Evolutionary conservation across 2,113 vertebrate species (phyloP).

Genomic region (Laticauda laticaudata): DNA sequence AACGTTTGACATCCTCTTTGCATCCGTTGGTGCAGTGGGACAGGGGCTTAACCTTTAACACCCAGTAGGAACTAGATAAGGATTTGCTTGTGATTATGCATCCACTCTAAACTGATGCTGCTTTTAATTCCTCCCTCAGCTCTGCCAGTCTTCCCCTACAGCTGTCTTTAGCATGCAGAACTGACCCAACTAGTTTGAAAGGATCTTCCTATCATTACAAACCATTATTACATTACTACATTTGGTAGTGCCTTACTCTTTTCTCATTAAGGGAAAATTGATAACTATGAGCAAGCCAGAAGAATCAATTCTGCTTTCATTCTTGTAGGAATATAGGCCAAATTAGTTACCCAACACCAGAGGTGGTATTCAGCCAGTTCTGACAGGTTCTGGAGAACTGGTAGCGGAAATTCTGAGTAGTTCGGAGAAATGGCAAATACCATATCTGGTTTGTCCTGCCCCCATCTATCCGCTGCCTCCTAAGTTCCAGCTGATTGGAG

Average conservation of each 20-base stretch:
- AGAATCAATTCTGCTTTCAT: not conserved
- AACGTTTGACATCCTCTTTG: no score
- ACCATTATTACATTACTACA: not conserved
- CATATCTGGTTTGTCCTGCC: no score
- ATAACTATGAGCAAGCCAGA: not conserved
- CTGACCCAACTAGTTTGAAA: not conserved
- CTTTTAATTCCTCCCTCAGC: not conserved
- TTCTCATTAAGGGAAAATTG: not conserved
- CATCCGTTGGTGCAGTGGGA: no score
- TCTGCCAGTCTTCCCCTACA: not conserved
- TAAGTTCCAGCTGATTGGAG: no score
- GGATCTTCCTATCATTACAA: not conserved
- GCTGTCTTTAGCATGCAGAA: not conserved
- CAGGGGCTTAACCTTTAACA: not conserved
- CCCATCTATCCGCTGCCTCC: no score
- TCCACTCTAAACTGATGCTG: not conserved
- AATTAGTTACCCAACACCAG: not conserved
- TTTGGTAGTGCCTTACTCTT: not conserved
- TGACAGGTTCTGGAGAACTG: no score
- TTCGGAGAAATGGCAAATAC: no score
- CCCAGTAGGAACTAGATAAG: not conserved
- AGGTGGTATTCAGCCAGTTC: no score
- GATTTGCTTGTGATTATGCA: not conserved
- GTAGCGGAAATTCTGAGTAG: no score
- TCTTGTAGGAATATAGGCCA: not conserved